phyloP scores from a whole-genome alignment of 1,140 invertebrate species.

The Drosophila pseudoananassae region DNA sequence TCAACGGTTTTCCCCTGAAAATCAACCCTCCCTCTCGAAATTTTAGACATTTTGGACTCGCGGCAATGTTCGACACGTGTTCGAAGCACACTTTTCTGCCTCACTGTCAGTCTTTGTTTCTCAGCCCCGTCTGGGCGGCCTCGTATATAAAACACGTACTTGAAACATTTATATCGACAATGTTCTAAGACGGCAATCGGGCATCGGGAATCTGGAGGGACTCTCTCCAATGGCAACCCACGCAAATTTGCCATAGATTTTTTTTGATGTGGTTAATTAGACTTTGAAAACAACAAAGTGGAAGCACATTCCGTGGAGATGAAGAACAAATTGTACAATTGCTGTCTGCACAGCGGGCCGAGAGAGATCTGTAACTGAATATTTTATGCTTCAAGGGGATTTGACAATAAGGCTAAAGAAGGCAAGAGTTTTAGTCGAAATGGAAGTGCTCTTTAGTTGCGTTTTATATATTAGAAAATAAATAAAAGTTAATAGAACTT shows the following conservation, averaged over 20 bases:
- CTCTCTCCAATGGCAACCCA: conserved; percentile 35
- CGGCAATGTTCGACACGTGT: conserved; percentile 41
- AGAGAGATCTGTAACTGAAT: conserved; percentile 65
- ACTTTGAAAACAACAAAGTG: conserved; percentile 68
- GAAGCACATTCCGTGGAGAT: conserved; percentile 37
- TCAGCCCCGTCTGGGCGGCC: neutral
- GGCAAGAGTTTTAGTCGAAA: conserved; percentile 5
- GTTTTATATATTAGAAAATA: no score
- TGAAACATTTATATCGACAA: conserved; percentile 67
- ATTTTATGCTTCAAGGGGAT: conserved; percentile 64
- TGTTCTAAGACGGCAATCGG: conserved; percentile 8
- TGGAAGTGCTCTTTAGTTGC: conserved; percentile 26
- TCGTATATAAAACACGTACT: conserved; percentile 68
- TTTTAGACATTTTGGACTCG: conserved; percentile 14
- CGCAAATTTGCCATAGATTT: conserved; percentile 75
- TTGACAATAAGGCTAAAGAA: conserved; percentile 28
- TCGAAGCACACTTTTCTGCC: conserved; percentile 22
- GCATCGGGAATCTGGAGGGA: conserved; percentile 10
- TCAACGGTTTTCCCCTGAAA: conserved; percentile 25
- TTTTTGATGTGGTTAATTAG: conserved; percentile 78
- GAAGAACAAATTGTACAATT: conserved; percentile 69
- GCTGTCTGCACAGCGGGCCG: conserved; percentile 4
- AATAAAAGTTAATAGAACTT: neutral
- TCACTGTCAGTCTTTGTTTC: conserved; percentile 7
- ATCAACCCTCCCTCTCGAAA: neutral